These are phyloP conservation scores for Miniopterus natalensis DNA, from an alignment of 2,113 vertebrate genomes.

Conservation along the genomic window DNA sequence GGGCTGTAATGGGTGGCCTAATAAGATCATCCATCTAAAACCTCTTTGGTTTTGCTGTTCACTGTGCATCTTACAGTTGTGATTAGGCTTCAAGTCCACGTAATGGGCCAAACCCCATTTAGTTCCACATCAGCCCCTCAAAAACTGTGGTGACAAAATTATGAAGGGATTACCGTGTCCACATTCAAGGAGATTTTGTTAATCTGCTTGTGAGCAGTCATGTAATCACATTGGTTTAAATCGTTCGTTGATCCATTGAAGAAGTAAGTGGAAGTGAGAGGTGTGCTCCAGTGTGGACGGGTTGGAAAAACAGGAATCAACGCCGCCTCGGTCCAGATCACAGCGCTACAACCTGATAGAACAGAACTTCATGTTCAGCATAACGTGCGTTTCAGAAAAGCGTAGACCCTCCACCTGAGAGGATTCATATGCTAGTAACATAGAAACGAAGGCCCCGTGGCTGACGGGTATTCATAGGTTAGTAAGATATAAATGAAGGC, in stretches of 20 bases:
- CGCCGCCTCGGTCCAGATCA: neutral
- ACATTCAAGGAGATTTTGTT: neutral
- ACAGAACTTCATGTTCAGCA: neutral
- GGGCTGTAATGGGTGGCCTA: neutral
- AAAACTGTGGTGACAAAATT: neutral
- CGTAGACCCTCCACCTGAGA: neutral
- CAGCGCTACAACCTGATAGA: neutral
- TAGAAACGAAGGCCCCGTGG: constrained; percentile 63
- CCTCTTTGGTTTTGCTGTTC: neutral
- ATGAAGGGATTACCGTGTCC: neutral
- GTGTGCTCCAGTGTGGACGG: neutral
- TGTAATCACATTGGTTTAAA: constrained; percentile 13
- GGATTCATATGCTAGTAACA: constrained; percentile 35
- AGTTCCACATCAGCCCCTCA: neutral
- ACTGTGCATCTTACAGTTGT: neutral
- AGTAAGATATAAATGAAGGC: constrained; percentile 71
- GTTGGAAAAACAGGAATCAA: neutral
- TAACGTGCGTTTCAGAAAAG: constrained; percentile 13
- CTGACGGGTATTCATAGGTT: constrained; percentile 25
- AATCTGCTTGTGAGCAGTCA: neutral
- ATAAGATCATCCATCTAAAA: constrained; percentile 34
- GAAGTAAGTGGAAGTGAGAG: neutral
- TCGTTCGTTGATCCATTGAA: constrained; percentile 26
- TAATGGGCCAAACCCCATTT: neutral
- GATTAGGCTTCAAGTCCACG: neutral